Percentiles rank a stretch among this genome's conserved stretches.
Evolutionary conservation across 2,888 invertebrate genomes (phyloP).

Genomic region (Chrysomela aeneicollis): DNA sequence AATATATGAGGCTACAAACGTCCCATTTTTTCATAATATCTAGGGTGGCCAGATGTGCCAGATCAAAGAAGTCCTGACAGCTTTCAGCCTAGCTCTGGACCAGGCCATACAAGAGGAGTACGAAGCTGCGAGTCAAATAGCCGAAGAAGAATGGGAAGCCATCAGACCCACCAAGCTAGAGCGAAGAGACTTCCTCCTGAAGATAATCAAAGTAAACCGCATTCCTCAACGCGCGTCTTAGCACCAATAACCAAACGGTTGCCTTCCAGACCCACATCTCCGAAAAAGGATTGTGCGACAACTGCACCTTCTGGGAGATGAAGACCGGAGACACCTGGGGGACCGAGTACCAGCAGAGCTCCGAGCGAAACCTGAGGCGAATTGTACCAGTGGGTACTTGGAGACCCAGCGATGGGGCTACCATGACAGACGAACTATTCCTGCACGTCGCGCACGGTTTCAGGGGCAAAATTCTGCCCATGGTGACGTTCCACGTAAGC

Average conservation of each 20-base stretch:
- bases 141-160: conserved; percentile 87
- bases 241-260: too few species aligned
- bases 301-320: conserved; percentile 67
- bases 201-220: conserved; percentile 69
- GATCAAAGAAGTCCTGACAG: conserved; percentile 71
- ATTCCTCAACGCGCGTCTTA: too few species aligned
- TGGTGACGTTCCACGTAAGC: conserved; percentile 80
- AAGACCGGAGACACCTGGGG: conserved; percentile 70
- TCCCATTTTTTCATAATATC: not conserved
- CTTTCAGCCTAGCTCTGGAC: conserved; percentile 74
- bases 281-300: conserved; percentile 61
- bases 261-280: conserved; percentile 56
- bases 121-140: conserved; percentile 76
- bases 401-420: conserved; percentile 75
- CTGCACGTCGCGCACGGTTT: conserved; percentile 84
- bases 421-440: conserved; percentile 75
- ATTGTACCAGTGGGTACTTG: conserved; percentile 72
- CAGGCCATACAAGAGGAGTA: conserved; percentile 74
- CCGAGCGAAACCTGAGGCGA: not conserved
- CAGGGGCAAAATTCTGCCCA: conserved; percentile 74
- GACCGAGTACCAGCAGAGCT: conserved; percentile 51
- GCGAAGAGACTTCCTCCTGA: conserved; percentile 70
- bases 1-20: too few species aligned
- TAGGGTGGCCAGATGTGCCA: conserved; percentile 76
- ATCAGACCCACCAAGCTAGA: conserved; percentile 76